phyloP scores from a whole-genome alignment of 2,888 invertebrate species.

The Agelastica alni region DNA sequence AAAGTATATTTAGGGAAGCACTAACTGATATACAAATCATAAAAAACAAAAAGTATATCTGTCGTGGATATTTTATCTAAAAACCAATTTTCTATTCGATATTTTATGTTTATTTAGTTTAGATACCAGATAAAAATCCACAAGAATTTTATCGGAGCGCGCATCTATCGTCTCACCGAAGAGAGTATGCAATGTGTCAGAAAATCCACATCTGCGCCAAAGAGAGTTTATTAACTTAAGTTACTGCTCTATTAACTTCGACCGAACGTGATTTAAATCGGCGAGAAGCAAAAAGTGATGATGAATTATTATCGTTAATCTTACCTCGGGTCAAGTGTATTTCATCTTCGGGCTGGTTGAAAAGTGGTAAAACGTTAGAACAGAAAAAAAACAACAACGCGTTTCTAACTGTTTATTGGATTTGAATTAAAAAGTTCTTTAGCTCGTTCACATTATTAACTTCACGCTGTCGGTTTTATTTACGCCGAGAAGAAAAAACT shows the following conservation, averaged over 20 bases:
- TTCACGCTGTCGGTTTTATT: too few relatives aligned
- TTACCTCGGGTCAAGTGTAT: conserved; percentile 12
- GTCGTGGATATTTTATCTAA: too few relatives aligned
- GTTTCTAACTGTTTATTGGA: conserved; percentile 9
- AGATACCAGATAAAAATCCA: neutral
- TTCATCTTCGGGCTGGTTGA: conserved; percentile 4
- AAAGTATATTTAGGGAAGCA: too few relatives aligned
- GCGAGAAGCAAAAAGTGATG: conserved; percentile 8
- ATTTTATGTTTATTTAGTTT: too few relatives aligned
- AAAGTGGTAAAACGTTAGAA: neutral
- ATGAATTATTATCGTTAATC: conserved; percentile 18
- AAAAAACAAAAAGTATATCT: too few relatives aligned
- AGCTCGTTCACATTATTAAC: neutral
- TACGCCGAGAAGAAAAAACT: too few relatives aligned
- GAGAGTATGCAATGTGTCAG: neutral
- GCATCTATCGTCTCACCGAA: neutral
- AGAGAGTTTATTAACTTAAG: conserved; percentile 5
- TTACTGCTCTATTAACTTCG: conserved; percentile 21
- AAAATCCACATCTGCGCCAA: neutral
- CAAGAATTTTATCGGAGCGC: neutral
- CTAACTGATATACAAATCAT: too few relatives aligned
- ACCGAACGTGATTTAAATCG: conserved; percentile 2
- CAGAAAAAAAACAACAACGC: conserved; percentile 4
- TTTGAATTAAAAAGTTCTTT: neutral
- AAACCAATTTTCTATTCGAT: too few relatives aligned